Evolutionary conservation across 2,888 invertebrate genomes (phyloP).

Genomic region (Lamellibrachia columna): DNA sequence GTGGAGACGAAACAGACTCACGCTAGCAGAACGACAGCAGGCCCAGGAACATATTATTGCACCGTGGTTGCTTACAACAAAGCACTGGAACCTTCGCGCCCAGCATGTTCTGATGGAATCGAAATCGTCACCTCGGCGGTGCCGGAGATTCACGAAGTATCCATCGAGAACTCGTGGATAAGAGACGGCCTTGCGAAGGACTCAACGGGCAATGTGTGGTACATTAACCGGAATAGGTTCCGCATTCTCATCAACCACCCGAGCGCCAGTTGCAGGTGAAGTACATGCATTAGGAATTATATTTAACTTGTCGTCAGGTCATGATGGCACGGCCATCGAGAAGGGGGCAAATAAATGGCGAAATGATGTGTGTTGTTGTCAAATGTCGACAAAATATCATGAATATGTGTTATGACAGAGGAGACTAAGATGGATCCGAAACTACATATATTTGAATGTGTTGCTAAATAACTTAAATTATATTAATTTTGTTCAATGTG

Average conservation of each 20-base stretch:
- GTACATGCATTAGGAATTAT: neutral
- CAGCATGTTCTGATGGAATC: slow-evolving; percentile 47
- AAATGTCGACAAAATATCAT: too few species aligned
- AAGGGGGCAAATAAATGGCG: neutral
- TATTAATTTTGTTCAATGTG: too few species aligned
- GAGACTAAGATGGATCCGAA: too few species aligned
- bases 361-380: too few species aligned
- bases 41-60: slow-evolving; percentile 38
- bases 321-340: neutral
- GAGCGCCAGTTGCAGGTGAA: neutral
- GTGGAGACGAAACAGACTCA: neutral
- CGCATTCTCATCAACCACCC: neutral
- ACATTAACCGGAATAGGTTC: neutral
- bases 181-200: neutral
- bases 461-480: too few species aligned
- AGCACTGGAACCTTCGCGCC: slow-evolving; percentile 46
- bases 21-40: neutral
- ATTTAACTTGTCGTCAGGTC: neutral
- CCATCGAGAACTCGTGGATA: neutral
- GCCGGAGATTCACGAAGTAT: neutral
- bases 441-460: too few species aligned
- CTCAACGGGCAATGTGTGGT: neutral
- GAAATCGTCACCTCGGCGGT: slow-evolving; percentile 43
- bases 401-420: too few species aligned
- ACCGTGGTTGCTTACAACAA: slow-evolving; percentile 49